A percentile compares a stretch with the other conserved stretches of the same genome.
phyloP scores from a whole-genome alignment of 2,888 invertebrate species.

The Agrochola lota region DNA sequence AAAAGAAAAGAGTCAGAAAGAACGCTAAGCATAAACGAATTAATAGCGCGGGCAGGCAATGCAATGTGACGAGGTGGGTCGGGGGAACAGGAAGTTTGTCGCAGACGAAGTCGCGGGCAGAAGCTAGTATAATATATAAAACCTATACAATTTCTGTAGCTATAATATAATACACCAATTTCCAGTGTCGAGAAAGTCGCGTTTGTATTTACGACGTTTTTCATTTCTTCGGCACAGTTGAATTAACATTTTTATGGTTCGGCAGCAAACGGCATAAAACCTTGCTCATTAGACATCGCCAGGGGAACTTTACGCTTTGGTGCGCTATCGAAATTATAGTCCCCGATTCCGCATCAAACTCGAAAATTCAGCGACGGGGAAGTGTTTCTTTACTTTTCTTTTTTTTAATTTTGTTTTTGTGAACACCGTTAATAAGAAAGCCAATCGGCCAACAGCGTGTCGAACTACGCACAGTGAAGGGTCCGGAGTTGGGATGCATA shows the following conservation, averaged over 20 bases:
- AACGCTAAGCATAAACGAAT: too few species aligned
- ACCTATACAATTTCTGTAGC: constrained; percentile 30
- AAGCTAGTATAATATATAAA: constrained; percentile 9
- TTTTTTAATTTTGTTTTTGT: constrained; percentile 39
- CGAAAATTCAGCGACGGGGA: constrained; percentile 54
- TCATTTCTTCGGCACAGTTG: constrained; percentile 74
- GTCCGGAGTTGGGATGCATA: background rate
- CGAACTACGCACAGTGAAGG: background rate
- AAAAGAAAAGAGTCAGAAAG: too few species aligned
- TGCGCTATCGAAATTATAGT: constrained; percentile 74
- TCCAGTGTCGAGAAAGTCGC: constrained; percentile 57
- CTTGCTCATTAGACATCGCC: constrained; percentile 78
- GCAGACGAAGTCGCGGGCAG: too few species aligned
- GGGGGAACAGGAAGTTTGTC: too few species aligned
- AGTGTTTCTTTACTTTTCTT: constrained; percentile 34
- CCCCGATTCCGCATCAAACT: constrained; percentile 68
- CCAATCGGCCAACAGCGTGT: background rate
- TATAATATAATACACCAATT: constrained; percentile 43
- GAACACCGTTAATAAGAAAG: constrained; percentile 26
- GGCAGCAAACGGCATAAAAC: constrained; percentile 78
- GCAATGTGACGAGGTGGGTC: too few species aligned
- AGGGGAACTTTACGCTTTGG: constrained; percentile 69
- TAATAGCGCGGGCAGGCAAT: too few species aligned
- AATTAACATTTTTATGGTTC: constrained; percentile 86
- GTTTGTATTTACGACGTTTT: constrained; percentile 78